Base-by-base conservation (phyloP, 2,888 invertebrate species). In the Disparrhopalites patrizii region DNA sequence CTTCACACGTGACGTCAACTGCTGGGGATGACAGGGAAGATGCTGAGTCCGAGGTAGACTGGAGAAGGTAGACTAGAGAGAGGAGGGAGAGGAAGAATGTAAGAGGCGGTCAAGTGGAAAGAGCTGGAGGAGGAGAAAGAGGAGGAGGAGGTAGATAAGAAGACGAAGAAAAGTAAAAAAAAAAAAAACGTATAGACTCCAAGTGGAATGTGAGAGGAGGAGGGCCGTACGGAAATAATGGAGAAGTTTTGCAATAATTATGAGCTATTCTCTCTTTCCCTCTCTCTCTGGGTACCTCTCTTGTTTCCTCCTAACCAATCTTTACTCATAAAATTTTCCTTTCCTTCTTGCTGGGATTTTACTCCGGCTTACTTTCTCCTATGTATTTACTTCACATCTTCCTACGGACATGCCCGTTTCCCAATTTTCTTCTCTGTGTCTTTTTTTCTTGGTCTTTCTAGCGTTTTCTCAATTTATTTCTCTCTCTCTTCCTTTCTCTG, bases 191-290 rank as follows among this genome's bases (percentile, higher is more conserved):
- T n/a, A n/a, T n/a, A n/a, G n/a, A n/a, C n/a, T n/a, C n/a, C n/a
- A n/a, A n/a, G n/a, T n/a, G n/a, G n/a, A n/a, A n/a, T n/a, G n/a
- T n/a, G n/a, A n/a, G n/a, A n/a, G n/a, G n/a, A 18, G 8, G 20
- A 55, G 33, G 27, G 31, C 27, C 38, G 27, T 58, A 43, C 36
- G 43, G 43, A 58, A 43, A 58, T 43, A 58, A 55, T 33, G 33
- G 55, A 31, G 28, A 58, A 58, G 43, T 38, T 58, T 38, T 58
- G 57, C 57, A 58, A 58, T 58, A 58, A 58, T 58, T 58, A 58
- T 58, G 57, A 58, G 40, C 38, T 40, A 5, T 38, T 1, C 28
- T 15, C 31, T 31, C 31, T 40, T 13, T 27, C 13, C 28, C 28
- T 15, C 27, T 38, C 38, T 40, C 28, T 25, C 28, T n/a, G 25